Evolutionary conservation across 2,888 invertebrate species (phyloP), one percentile per base, ranked within the genome.

Genomic region (Calameuta filiformis): DNA sequence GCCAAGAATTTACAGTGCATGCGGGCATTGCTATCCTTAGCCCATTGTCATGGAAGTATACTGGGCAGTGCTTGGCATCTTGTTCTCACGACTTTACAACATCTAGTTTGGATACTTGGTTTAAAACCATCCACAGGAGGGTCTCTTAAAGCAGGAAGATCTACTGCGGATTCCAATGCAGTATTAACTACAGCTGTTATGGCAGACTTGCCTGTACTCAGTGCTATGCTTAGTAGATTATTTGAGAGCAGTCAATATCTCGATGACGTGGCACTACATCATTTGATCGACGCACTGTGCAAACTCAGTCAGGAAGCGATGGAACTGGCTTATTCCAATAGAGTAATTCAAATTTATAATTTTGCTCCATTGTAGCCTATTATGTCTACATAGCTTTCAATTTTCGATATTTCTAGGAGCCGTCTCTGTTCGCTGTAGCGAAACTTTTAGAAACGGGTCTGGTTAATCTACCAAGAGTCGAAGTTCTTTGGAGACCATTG

Each of bases 1-100:
- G 97, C 98, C 0, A 98, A 99, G 87, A 99, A 99, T 94, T 94
- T 99, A 78, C 98, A 99, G 87, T 98, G 98, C 40, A 98, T 99
- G 96, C 94, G 98, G 82, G 97, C 98, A 0, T 93, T 99, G 75
- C 93, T 99, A 74, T 95, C 95, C 86, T 93, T 98, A 76, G 98
- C 98, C 0, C 97, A 98, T 89, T 95, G 97, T 81, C 98, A 98
- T 91, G 99, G 99, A 0, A 96, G 96, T 86, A 95, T 97, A 82
- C 93, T 99, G 81, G 98, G 97, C 75, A 96, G 97, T 75, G 97
- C 98, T 0, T 99, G 99, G 99, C 96, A 98, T 90, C 95, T 99
- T 71, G 97, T 99, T 0, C 94, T 99, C 37, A 98, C 98, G 12
- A 99, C 99, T 0, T 92, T 99, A 37, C 98, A 99, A 87, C 96